Base-by-base conservation (phyloP, 2,113 vertebrate species). In the Malurus cyaneus region DNA sequence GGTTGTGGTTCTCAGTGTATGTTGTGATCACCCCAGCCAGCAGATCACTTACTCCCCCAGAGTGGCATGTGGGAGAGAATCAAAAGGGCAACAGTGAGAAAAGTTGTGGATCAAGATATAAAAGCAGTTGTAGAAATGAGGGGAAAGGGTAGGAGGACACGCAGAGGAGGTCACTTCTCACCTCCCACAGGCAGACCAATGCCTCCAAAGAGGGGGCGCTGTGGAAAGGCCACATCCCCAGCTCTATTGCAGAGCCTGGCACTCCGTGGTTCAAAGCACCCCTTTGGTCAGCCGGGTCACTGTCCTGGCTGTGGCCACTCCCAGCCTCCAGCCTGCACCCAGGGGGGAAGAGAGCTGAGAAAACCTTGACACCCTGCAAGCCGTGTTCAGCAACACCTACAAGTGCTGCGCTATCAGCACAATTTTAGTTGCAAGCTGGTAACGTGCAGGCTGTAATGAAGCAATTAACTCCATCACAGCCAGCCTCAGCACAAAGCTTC, bases 371-470 rank as follows among this genome's bases (percentile, higher is more conserved):
- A 26, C 36, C 7, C n/a, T 83, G 71, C 59, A 72, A 49, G 36
- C 26, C 14, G 25, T 61, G 13, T 8, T 77, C 44, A 67, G 82
- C 60, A 56, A 5, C 36, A 41, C 47, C 47, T 70, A 41, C 4
- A 71, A 7, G 9, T 6, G 0, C 3, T 39, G 60, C 42, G 60
- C 25, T 57, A 34, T 42, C 76, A 59, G 39, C 20, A 13, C 50
- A 26, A 5, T 26, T 42, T 44, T 12, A 53, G 28, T 54, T 29
- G 20, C 23, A 26, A 56, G 25, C n/a, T n/a, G 62, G 53, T 57
- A 72, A 54, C 0, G 0, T 57, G 41, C 1, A 2, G 24, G 31
- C 60, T 92, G 62, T 0, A 0, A 9, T 56, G 50, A 64, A n/a
- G 39, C 32, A 36, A n/a, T 61, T 64, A 76, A 80, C 39, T 74